Evolutionary conservation across 1,140 invertebrate genomes (phyloP), one percentile per base, ranked within the genome.

Genomic region (Leptinotarsa texana): DNA sequence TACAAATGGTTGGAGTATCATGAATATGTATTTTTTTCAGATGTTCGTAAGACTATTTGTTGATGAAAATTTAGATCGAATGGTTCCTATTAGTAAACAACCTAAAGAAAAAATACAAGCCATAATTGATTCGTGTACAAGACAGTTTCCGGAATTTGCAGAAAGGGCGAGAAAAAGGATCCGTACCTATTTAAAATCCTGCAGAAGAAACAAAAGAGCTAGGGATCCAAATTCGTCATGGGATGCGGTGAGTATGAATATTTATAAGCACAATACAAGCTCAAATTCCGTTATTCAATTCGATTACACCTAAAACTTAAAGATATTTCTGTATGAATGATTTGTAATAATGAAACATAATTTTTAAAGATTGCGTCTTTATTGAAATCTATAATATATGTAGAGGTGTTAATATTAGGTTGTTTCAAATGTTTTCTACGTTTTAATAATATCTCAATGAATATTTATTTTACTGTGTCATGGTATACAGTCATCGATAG

Each of bases 21-120:
- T 62, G 0, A 18, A 65, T 33, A 8, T 5, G 6, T 3, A 13
- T 69, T 69, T 69, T 6, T 89, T 88, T 62, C 90, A 98, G 96
- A 98, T 98, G 96, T 98, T 98, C 87, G 96, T 98, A 49, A 91
- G 97, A 47, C 89, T 98, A 70, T 98, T 98, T 86, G 97, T 98
- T 62, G 97, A 98, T 85, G 97, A 98, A 88, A 98, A 98, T 85
- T 87, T 98, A 79, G 96, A 98, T 83, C 90, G 97, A 82, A 96
- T 97, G 87, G 95, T 98, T 75, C 97, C 97, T 69, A 98, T 98
- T 82, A 98, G 96, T 42, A 97, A 98, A 84, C 97, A 98, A 86
- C 96, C 97, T 4, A 98, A 98, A 85, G 96, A 98, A 84, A 98
- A 98, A 88, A 96, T 98, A 77, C 96, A 98, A 84, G 96, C 96